phyloP scores from a whole-genome alignment of 1,140 invertebrate genomes.

The Cydia splendana region DNA sequence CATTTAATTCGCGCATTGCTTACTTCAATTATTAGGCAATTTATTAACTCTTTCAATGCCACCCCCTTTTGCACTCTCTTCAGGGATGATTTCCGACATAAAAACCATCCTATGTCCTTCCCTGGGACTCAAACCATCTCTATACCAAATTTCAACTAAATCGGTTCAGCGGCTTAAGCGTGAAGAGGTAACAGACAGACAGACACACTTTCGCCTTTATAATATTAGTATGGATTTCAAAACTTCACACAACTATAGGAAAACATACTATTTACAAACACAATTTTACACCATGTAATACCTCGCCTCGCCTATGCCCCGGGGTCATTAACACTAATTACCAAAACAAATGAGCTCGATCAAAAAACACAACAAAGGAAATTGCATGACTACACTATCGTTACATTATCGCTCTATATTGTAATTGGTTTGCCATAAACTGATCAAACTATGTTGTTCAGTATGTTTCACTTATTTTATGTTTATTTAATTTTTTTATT shows the following conservation, averaged over 20 bases:
- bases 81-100: too few species aligned
- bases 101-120: too few species aligned
- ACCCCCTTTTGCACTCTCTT: too few species aligned
- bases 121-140: too few species aligned
- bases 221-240: too few species aligned
- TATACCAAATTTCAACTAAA: too few species aligned
- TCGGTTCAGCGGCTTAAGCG: too few species aligned
- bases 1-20: too few species aligned
- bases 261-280: not conserved
- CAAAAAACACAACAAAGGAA: constrained; percentile 8
- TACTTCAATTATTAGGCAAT: too few species aligned
- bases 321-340: constrained; percentile 2
- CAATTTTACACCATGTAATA: not conserved
- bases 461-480: not conserved
- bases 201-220: too few species aligned
- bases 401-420: not conserved
- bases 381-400: not conserved
- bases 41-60: too few species aligned
- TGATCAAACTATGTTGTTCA: not conserved
- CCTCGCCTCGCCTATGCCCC: not conserved
- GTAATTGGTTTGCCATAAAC: not conserved
- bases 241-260: not conserved
- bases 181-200: too few species aligned
- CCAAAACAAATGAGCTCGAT: constrained; percentile 11
- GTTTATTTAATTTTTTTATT: not conserved